These are phyloP conservation scores for Ischnus inquisitorius DNA, from an alignment of 2,888 invertebrate genomes.

Conservation along the genomic window DNA sequence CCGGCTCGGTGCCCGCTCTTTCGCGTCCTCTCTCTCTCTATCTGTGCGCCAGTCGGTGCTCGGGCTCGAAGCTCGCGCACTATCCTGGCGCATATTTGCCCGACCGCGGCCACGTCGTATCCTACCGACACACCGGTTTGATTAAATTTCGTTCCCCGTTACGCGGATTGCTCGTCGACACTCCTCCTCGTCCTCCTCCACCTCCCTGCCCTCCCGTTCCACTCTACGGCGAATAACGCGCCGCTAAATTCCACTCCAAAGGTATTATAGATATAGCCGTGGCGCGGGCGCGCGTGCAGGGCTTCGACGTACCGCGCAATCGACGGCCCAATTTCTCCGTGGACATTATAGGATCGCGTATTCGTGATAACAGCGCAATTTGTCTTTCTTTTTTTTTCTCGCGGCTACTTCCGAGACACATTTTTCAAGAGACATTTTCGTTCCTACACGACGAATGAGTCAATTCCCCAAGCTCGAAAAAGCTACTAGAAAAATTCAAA, in stretches of 20 bases:
- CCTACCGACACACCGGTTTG: constrained; percentile 78
- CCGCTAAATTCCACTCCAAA: constrained; percentile 59
- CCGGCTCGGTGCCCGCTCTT: constrained; percentile 61
- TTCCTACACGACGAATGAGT: constrained; percentile 27
- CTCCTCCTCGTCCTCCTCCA: constrained; percentile 60
- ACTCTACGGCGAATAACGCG: constrained; percentile 61
- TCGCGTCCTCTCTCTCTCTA: constrained; percentile 39
- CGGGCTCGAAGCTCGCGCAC: constrained; percentile 62
- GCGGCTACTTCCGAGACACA: constrained; percentile 16
- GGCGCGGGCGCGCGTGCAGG: constrained; percentile 45
- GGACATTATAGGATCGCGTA: constrained; percentile 36
- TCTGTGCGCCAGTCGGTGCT: constrained; percentile 48
- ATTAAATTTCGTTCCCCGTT: constrained; percentile 80
- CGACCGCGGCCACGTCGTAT: constrained; percentile 75
- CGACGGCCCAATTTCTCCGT: constrained; percentile 53
- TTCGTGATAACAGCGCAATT: constrained; percentile 43
- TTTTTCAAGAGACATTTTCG: constrained; percentile 33
- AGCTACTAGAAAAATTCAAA: constrained; percentile 51
- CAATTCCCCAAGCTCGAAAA: constrained; percentile 30
- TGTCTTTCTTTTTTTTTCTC: constrained; percentile 6
- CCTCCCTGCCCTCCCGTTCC: constrained; percentile 15
- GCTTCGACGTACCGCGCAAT: constrained; percentile 32
- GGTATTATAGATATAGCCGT: constrained; percentile 54
- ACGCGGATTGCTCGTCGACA: constrained; percentile 74
- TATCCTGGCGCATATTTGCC: constrained; percentile 77